Conservation (phyloP, 2,797 vertebrate genomes). For the Cryptoblepharus egeriae region DNA sequence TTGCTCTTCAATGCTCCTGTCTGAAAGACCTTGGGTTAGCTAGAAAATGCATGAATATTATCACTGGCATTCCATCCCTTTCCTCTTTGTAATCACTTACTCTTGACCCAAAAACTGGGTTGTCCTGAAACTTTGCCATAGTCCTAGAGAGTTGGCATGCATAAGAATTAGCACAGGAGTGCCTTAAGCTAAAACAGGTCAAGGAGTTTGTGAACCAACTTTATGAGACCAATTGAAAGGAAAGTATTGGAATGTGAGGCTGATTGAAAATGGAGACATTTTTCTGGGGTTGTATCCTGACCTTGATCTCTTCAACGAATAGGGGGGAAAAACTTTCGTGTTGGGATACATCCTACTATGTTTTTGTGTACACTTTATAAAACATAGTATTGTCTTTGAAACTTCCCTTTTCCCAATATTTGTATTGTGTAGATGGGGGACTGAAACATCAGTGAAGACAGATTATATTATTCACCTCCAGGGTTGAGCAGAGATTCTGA, state of each 20-base stretch:
- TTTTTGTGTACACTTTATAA: background rate
- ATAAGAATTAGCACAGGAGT: slow-evolving; percentile 49
- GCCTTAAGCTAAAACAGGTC: slow-evolving; percentile 33
- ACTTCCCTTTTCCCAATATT: background rate
- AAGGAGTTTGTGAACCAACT: slow-evolving; percentile 35
- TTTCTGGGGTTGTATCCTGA: background rate
- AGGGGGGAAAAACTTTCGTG: too few relatives aligned
- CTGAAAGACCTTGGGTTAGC: slow-evolving; percentile 76
- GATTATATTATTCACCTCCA: background rate
- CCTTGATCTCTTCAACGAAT: too few relatives aligned
- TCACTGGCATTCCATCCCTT: slow-evolving; percentile 80
- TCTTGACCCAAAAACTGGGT: slow-evolving; percentile 71
- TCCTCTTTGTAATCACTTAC: slow-evolving; percentile 75
- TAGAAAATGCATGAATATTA: slow-evolving; percentile 80
- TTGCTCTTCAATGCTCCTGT: slow-evolving; percentile 72
- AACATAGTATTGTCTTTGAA: background rate
- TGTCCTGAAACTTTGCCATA: slow-evolving; percentile 58
- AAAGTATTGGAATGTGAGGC: background rate
- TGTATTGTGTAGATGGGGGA: background rate
- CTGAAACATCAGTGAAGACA: background rate
- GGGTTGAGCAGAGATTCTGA: background rate
- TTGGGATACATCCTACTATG: too few relatives aligned
- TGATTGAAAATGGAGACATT: background rate
- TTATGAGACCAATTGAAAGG: slow-evolving; percentile 24
- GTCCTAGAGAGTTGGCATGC: slow-evolving; percentile 39